Conservation (phyloP, 1,140 invertebrate genomes). For the Drosophila rufa region DNA sequence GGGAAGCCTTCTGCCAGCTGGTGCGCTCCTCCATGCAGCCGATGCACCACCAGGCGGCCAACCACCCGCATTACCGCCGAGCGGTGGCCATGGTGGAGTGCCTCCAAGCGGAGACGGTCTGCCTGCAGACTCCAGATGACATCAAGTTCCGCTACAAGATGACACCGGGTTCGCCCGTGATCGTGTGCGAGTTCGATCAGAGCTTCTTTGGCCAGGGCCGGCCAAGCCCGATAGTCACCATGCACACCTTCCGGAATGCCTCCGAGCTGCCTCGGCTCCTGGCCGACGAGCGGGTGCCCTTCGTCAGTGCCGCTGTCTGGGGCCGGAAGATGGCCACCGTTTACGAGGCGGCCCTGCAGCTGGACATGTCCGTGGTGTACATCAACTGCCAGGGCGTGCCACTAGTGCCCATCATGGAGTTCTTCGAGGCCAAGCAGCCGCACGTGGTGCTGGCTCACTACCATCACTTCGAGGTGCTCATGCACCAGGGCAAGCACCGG, state of each 20-base stretch:
- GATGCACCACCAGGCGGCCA: slow-evolving; percentile 45
- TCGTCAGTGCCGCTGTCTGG: slow-evolving; percentile 53
- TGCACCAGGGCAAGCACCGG: background rate
- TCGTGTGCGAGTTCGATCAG: slow-evolving; percentile 60
- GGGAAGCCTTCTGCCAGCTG: slow-evolving; percentile 28
- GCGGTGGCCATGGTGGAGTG: slow-evolving; percentile 38
- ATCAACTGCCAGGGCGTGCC: slow-evolving; percentile 48
- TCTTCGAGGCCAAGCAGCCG: slow-evolving; percentile 7
- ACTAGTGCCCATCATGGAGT: slow-evolving; percentile 23
- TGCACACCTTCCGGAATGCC: slow-evolving; percentile 60
- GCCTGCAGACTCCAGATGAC: slow-evolving; percentile 33
- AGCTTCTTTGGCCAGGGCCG: slow-evolving; percentile 47
- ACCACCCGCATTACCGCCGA: slow-evolving; percentile 22
- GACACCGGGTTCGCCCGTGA: slow-evolving; percentile 44
- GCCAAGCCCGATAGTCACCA: slow-evolving; percentile 53
- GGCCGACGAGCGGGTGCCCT: slow-evolving; percentile 32
- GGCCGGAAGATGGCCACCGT: slow-evolving; percentile 46
- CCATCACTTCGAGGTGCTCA: slow-evolving; percentile 51
- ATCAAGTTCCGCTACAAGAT: slow-evolving; percentile 43
- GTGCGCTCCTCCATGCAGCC: slow-evolving; percentile 29
- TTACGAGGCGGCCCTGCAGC: slow-evolving; percentile 52
- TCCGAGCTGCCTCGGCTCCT: slow-evolving; percentile 34
- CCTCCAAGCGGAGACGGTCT: slow-evolving; percentile 43
- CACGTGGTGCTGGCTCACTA: slow-evolving; percentile 26
- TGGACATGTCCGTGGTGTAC: slow-evolving; percentile 24